Conservation (phyloP, 2,888 invertebrate genomes). For the Synanthedon vespiformis region DNA sequence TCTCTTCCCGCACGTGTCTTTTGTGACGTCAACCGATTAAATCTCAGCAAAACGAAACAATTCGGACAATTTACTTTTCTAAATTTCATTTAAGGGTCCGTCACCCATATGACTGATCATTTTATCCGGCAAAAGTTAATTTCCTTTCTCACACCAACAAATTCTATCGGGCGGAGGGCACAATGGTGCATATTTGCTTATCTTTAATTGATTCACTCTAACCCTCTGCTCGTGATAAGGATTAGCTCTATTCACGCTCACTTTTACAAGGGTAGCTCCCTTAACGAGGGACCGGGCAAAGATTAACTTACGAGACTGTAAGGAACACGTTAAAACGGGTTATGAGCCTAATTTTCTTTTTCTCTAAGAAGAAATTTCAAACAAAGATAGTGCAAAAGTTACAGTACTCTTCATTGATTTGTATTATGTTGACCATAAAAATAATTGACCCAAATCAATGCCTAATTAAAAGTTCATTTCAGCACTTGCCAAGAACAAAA, state of each 20-base stretch:
- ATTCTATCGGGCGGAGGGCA: constrained; percentile 43
- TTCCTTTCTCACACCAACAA: constrained; percentile 47
- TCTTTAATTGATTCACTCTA: constrained; percentile 70
- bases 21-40: not conserved
- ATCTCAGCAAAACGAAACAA: constrained; percentile 18
- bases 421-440: too few species aligned
- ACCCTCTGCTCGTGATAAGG: constrained; percentile 57
- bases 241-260: constrained; percentile 68
- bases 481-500: too few species aligned
- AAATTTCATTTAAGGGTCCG: constrained; percentile 31
- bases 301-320: constrained; percentile 15
- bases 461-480: too few species aligned
- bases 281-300: constrained; percentile 46
- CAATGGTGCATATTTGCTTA: constrained; percentile 67
- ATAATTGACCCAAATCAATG: too few species aligned
- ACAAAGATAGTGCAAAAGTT: too few species aligned
- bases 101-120: constrained; percentile 40
- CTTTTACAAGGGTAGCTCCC: constrained; percentile 67
- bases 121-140: constrained; percentile 9
- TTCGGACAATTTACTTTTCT: constrained; percentile 34
- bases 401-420: too few species aligned
- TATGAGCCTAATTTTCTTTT: too few species aligned
- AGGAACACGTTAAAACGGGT: too few species aligned
- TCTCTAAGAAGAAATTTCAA: too few species aligned
- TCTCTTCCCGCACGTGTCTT: too few species aligned